phyloP scores from a whole-genome alignment of 2,888 invertebrate genomes.

The Lathronympha strigana region DNA sequence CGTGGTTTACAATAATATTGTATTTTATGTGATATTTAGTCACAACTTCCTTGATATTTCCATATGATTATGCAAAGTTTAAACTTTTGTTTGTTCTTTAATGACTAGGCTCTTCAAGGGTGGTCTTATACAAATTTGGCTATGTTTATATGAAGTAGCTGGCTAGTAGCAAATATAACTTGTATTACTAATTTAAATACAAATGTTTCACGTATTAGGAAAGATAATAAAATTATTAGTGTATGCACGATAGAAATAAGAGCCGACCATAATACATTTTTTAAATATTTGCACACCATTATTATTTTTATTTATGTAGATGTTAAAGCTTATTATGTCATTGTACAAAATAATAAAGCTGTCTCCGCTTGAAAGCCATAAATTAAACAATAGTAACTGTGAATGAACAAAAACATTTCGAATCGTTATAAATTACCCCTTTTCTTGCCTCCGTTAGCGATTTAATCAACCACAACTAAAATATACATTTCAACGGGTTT shows the following conservation, averaged over 20 bases:
- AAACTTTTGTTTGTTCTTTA: not conserved
- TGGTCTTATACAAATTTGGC: slow-evolving; percentile 12
- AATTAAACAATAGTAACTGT: not conserved
- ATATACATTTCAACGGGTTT: slow-evolving; percentile 34
- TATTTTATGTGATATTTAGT: no score
- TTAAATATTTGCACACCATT: no score
- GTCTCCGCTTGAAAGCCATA: no score
- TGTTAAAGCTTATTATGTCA: no score
- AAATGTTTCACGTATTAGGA: not conserved
- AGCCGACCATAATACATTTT: no score
- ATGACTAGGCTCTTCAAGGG: slow-evolving; percentile 12
- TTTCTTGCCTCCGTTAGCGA: not conserved
- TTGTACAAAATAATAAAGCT: no score
- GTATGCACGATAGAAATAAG: no score
- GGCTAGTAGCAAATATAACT: not conserved
- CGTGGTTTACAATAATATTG: no score
- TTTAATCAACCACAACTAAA: slow-evolving; percentile 12
- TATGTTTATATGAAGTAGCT: not conserved
- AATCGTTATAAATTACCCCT: not conserved
- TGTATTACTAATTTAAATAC: slow-evolving; percentile 3
- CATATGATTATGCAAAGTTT: not conserved
- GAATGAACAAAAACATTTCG: not conserved
- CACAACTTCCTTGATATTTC: not conserved
- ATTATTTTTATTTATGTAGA: no score
- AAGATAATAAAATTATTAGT: not conserved